Evolutionary conservation across 2,113 vertebrate species (phyloP).

Genomic region (Acanthochromis polyacanthus): DNA sequence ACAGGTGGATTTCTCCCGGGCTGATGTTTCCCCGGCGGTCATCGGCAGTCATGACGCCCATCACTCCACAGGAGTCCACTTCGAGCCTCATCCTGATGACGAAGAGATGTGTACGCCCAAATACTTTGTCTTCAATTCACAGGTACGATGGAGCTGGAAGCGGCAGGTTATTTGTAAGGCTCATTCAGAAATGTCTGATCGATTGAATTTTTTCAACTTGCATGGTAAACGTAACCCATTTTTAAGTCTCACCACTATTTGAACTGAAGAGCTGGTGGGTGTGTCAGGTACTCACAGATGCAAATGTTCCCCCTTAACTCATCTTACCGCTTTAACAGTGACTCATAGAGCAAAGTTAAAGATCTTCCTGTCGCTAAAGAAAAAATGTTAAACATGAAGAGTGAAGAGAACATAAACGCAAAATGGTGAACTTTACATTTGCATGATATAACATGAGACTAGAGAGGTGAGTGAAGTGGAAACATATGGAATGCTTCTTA

Average conservation of each 20-base stretch:
- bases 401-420: background rate
- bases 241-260: background rate
- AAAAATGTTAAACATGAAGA: no score
- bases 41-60: slow-evolving; percentile 59
- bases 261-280: background rate
- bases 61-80: slow-evolving; percentile 78
- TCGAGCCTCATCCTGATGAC: slow-evolving; percentile 78
- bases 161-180: no score
- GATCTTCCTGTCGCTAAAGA: no score
- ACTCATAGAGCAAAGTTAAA: background rate
- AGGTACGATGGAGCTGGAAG: slow-evolving; percentile 82
- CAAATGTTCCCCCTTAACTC: background rate
- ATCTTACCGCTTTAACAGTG: background rate
- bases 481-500: background rate
- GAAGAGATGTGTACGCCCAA: slow-evolving; percentile 92
- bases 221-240: background rate
- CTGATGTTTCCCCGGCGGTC: slow-evolving; percentile 72
- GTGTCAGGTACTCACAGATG: background rate
- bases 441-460: background rate
- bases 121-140: slow-evolving; percentile 96
- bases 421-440: background rate
- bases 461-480: background rate
- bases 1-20: slow-evolving; percentile 87
- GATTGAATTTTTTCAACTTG: background rate
- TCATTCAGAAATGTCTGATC: no score